Evolutionary conservation across 2,113 vertebrate species (phyloP), one percentile per base, ranked within the genome.

Genomic region (Lagopus muta): DNA sequence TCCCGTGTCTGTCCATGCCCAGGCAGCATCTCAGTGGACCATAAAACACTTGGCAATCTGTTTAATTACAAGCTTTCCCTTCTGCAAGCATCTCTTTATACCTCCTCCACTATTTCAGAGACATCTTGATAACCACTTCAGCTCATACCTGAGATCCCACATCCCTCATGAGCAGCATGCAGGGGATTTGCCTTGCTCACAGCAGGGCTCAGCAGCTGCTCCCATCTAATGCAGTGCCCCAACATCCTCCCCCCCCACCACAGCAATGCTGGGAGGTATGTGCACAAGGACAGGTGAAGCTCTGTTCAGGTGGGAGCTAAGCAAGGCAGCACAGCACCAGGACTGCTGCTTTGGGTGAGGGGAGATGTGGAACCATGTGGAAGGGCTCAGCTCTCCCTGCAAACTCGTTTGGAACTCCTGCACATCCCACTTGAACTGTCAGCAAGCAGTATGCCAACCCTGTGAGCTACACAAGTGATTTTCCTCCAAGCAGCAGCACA

Each of bases 51-150:
- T 72, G 57, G 36, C 34, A 81, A 9, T 18, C 42, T 3, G 3
- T 72, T 86, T 81, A 20, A 11, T 38, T 45, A 14, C 34, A 6
- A 61, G 7, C 32, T 79, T 89, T 81, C 24, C 30, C 13, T 84
- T 10, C 32, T 42, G 20, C 34, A 18, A 0, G 0, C 2, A 9
- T n/a, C 7, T 0, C 70, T 28, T 19, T 40, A 48, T 40, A 64
- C 52, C 55, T 11, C 19, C 40, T 8, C 34, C 20, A 3, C 77
- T n/a, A 6, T 22, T 42, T 10, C 61, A 15, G 47, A 7, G 65
- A 9, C 0, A 0, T 32, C 71, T 73, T 0, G 0, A 82, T 60
- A 58, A 34, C 18, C 0, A 0, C 62, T 82, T 12, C 34, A 45
- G 3, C 55, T 71, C 2, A 0, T 10, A 17, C n/a, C 43, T 18